phyloP scores from a whole-genome alignment of 1,140 invertebrate genomes.

The Cyclargus thomasi region DNA sequence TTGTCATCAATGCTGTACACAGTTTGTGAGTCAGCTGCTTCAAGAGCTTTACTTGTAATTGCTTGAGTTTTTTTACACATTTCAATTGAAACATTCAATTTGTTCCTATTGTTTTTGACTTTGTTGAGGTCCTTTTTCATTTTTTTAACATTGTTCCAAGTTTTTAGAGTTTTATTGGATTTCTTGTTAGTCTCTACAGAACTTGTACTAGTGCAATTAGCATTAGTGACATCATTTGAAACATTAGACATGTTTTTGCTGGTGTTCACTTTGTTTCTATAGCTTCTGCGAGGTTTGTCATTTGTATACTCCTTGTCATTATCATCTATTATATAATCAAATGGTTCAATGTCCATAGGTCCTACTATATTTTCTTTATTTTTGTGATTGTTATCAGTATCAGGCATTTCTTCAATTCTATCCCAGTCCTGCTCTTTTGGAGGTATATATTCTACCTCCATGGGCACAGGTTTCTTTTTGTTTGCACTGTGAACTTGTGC shows the following conservation, averaged over 20 bases:
- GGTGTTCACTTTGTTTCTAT: constrained; percentile 45
- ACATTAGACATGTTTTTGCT: constrained; percentile 21
- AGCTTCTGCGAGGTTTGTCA: constrained; percentile 54
- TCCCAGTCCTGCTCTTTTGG: constrained; percentile 58
- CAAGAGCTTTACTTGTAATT: constrained; percentile 27
- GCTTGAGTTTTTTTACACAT: constrained; percentile 49
- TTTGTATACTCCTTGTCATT: constrained; percentile 32
- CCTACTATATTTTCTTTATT: constrained; percentile 43
- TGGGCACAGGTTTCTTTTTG: constrained; percentile 33
- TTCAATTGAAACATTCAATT: constrained; percentile 65
- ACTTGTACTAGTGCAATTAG: constrained; percentile 35
- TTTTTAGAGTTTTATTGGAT: constrained; percentile 32
- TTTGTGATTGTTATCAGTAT: constrained; percentile 38
- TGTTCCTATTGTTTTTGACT: constrained; percentile 53
- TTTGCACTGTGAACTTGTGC: constrained; percentile 44
- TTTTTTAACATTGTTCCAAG: constrained; percentile 58
- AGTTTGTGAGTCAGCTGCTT: constrained; percentile 20
- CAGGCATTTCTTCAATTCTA: constrained; percentile 55
- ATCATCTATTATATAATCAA: constrained; percentile 32
- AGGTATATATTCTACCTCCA: constrained; percentile 30
- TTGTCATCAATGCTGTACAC: constrained; percentile 36
- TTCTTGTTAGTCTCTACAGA: constrained; percentile 35
- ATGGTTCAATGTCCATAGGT: constrained; percentile 48
- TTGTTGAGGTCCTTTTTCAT: constrained; percentile 65
- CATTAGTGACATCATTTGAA: constrained; percentile 24